Evolutionary conservation across 2,888 invertebrate genomes (phyloP).

Genomic region (Neuroscelio doddi): DNA sequence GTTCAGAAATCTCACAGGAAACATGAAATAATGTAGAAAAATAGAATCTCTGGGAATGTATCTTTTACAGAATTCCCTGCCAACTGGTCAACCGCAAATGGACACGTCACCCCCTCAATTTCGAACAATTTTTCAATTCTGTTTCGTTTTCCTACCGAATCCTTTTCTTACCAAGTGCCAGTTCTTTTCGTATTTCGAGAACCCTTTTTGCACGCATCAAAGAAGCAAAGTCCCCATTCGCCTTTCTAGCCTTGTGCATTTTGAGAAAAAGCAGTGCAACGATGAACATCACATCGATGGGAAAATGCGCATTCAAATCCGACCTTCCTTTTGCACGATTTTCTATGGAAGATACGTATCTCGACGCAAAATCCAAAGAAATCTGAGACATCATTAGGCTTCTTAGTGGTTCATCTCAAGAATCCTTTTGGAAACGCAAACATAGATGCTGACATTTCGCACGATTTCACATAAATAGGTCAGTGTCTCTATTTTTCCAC

Average conservation of each 20-base stretch:
- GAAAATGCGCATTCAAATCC: slow-evolving; percentile 32
- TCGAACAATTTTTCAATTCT: slow-evolving; percentile 58
- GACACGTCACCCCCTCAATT: slow-evolving; percentile 70
- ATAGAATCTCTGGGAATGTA: slow-evolving; percentile 15
- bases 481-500: too few relatives aligned
- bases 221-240: slow-evolving; percentile 61
- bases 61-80: slow-evolving; percentile 48
- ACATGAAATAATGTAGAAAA: slow-evolving; percentile 24
- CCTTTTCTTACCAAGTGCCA: slow-evolving; percentile 56
- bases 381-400: slow-evolving; percentile 21
- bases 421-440: slow-evolving; percentile 13
- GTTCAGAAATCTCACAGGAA: too few relatives aligned
- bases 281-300: slow-evolving; percentile 31
- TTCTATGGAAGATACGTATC: slow-evolving; percentile 12
- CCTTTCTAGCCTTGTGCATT: slow-evolving; percentile 57
- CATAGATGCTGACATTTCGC: slow-evolving; percentile 15
- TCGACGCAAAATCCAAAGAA: slow-evolving; percentile 9
- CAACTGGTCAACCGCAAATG: slow-evolving; percentile 71
- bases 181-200: slow-evolving; percentile 59
- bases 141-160: slow-evolving; percentile 23
- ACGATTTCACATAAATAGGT: slow-evolving; percentile 21
- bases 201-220: slow-evolving; percentile 57
- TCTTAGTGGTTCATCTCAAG: slow-evolving; percentile 6
- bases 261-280: slow-evolving; percentile 24
- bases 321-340: slow-evolving; percentile 8